Evolutionary conservation across 2,113 vertebrate species (phyloP), one percentile per base, ranked within the genome.

Genomic region (Pelecanus crispus): DNA sequence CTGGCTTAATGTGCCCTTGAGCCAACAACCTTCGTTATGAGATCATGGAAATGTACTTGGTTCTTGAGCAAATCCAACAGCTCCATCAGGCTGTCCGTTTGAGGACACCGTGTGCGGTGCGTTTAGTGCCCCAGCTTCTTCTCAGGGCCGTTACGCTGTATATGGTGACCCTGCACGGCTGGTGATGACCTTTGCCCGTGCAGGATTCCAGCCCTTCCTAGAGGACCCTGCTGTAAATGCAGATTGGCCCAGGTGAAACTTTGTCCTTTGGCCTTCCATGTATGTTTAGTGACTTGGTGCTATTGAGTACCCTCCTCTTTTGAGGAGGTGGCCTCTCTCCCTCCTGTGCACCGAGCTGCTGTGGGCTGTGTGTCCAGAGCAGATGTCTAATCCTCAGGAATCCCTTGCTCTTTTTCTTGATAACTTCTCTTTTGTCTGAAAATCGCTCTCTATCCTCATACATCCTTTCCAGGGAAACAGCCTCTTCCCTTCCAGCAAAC

Each of bases 331-430:
- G 34, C 52, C 18, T 5, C 4, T 17, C 66, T 81, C 81, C 44
- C 18, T 88, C 56, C 66, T 53, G 38, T 45, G 45, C 38, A 2
- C 80, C 49, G 53, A 77, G 86, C 92, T 55, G 89, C 50, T 36
- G 10, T 18, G 73, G 74, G 67, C 67, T 90, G 19, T 20, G 24
- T 36, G n/a, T 44, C 50, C 38, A 34, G 47, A 75, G 68, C 86
- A 74, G 81, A n/a, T 87, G 68, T 59, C 65, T 73, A 74, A 81
- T 89, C 55, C 84, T 94, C 73, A 62, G 91, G 77, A 94, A 89
- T 91, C 81, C 81, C 38, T 85, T 95, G 36, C 52, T 94, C 82
- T 88, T 88, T 67, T 93, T 73, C 92, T 96, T 90, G 53, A 18
- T 89, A 28, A 61, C 28, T 95, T 66, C 71, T 81, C 61, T 85